These are phyloP conservation scores for Eucidaris tribuloides DNA, from an alignment of 35 echinoderm and acorn worm species.

Conservation along the genomic window DNA sequence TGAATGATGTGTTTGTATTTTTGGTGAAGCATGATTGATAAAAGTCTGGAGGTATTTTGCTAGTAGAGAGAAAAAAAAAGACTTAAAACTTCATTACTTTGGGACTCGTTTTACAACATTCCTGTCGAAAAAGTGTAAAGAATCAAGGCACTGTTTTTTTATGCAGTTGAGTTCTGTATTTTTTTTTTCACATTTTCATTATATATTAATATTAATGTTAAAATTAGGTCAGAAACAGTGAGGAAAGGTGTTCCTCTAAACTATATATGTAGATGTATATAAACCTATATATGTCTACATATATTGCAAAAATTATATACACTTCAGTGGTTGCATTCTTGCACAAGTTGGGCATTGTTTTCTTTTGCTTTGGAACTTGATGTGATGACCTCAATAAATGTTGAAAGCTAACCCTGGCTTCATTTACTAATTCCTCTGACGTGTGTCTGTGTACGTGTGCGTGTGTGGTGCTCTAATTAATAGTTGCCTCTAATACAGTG, in stretches of 20 bases:
- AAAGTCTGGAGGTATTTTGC: background rate
- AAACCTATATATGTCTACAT: too few relatives aligned
- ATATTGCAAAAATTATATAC: too few relatives aligned
- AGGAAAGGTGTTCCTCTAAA: too few relatives aligned
- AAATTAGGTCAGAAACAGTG: too few relatives aligned
- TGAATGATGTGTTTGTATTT: conserved; percentile 38
- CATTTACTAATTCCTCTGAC: too few relatives aligned
- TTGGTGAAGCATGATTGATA: conserved; percentile 22
- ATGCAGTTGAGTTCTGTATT: conserved; percentile 33
- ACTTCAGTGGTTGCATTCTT: conserved; percentile 11
- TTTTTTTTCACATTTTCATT: conserved; percentile 23
- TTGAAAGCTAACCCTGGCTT: conserved; percentile 21
- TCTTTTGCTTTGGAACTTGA: conserved; percentile 31
- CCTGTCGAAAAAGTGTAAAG: conserved; percentile 15
- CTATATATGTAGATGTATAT: too few relatives aligned
- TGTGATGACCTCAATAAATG: conserved; percentile 28
- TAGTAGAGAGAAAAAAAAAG: background rate
- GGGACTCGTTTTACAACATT: conserved; percentile 33
- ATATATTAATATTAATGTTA: conserved; percentile 15
- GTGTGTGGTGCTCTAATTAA: too few relatives aligned
- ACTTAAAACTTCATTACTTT: conserved; percentile 27
- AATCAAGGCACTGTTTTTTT: conserved; percentile 22
- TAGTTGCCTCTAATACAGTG: too few relatives aligned
- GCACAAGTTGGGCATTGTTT: conserved; percentile 35
- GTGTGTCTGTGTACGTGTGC: too few relatives aligned